Evolutionary conservation across 2,113 vertebrate species (phyloP), one percentile per base, ranked within the genome.

Genomic region (Panurus biarmicus): DNA sequence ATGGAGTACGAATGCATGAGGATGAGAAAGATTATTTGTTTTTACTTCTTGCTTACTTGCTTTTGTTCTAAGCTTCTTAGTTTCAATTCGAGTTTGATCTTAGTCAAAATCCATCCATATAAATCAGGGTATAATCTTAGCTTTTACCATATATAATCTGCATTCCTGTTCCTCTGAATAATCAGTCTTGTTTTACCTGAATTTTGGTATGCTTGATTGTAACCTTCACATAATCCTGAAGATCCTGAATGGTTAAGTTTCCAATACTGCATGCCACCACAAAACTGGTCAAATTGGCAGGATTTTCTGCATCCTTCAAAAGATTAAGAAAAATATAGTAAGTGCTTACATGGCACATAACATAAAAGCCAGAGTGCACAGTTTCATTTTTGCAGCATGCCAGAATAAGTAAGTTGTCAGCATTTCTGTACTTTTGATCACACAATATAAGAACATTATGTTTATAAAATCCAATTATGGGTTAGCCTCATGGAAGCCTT

Each of bases 211-310:
- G 99, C 51, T 97, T 97, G 60, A 99, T 99, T 90, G 98, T 97
- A 85, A 99, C 98, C 95, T 93, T 97, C 79, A 99, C 98, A 9
- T 98, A 98, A 23, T 99, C 98, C 61, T 57, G 92, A 87, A 99
- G 98, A 94, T 98, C 90, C 14, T 75, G 96, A 95, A 99, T 98
- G 65, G 98, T 97, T 38, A 98, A 86, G 94, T 99, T 99, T 36
- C 98, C 99, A 90, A 99, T 98, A 61, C 99, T 99, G 96, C 98
- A 99, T 5, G 99, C 99, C 94, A 99, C 99, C 88, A 99, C 99
- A 50, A 98, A 99, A 94, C 99, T 99, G 93, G 98, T 98, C 80
- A 99, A 96, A 65, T 94, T 96, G 84, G 91, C 94, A 89, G 96
- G 47, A 91, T 79, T 90, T 92, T 95, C 96, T 74, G 91, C 85